A percentile compares a stretch with the other conserved stretches of the same genome.
Conservation (phyloP, 2,797 vertebrate genomes). For the Petrocephalus sullivani region DNA sequence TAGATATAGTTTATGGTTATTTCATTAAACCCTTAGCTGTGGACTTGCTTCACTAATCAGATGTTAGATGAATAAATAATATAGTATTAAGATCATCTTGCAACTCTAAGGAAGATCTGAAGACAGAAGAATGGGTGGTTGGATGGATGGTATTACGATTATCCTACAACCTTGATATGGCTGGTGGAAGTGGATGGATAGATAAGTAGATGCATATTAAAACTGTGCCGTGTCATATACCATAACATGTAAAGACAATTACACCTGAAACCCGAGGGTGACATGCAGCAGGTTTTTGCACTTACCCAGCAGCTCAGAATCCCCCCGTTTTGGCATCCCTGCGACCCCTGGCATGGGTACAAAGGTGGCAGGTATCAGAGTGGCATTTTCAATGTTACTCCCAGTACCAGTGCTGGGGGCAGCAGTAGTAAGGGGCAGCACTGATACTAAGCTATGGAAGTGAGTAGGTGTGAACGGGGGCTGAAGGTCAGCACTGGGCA, state of each 20-base stretch:
- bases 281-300: background rate
- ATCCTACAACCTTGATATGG: background rate
- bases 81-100: background rate
- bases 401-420: constrained; percentile 30
- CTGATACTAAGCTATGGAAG: constrained; percentile 13
- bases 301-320: constrained; percentile 60
- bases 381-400: constrained; percentile 47
- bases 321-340: constrained; percentile 56
- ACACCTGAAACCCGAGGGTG: background rate
- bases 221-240: background rate
- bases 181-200: background rate
- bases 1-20: background rate
- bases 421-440: constrained; percentile 29
- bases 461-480: constrained; percentile 27
- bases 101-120: background rate
- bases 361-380: constrained; percentile 58
- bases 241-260: background rate
- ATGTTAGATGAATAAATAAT: background rate
- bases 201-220: background rate
- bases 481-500: constrained; percentile 29
- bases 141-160: background rate
- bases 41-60: background rate
- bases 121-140: background rate
- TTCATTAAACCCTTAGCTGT: background rate
- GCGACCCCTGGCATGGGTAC: constrained; percentile 64